phyloP scores from a whole-genome alignment of 2,113 vertebrate genomes.

The Apus apus region DNA sequence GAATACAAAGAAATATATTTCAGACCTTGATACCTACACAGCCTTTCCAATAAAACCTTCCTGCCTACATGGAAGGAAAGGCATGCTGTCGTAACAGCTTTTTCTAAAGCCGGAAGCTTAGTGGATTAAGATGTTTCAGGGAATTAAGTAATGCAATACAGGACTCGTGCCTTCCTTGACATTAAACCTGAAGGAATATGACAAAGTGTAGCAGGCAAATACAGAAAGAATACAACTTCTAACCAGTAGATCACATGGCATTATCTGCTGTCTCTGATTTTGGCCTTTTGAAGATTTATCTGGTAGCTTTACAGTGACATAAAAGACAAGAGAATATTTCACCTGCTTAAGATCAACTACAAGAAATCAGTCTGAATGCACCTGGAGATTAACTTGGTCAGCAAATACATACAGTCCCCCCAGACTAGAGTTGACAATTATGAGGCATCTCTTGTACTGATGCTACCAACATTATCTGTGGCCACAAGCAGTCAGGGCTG shows the following conservation, averaged over 20 bases:
- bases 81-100: background rate
- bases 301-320: background rate
- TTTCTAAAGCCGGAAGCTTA: conserved; percentile 5
- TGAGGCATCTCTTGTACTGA: background rate
- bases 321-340: background rate
- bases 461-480: background rate
- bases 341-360: background rate
- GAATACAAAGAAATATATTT: background rate
- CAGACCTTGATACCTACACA: background rate
- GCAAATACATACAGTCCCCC: background rate
- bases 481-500: background rate
- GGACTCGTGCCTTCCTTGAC: background rate
- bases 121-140: background rate
- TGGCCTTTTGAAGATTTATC: background rate
- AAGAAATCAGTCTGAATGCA: background rate
- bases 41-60: background rate
- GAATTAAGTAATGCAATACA: background rate
- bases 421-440: background rate
- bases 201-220: background rate
- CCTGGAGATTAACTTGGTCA: background rate
- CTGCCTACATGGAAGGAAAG: background rate
- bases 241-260: background rate
- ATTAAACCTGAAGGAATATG: background rate
- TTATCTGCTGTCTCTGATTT: background rate
- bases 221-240: background rate